These are phyloP conservation scores for Eurytoma californica DNA, from an alignment of 2,888 invertebrate species.

Conservation along the genomic window DNA sequence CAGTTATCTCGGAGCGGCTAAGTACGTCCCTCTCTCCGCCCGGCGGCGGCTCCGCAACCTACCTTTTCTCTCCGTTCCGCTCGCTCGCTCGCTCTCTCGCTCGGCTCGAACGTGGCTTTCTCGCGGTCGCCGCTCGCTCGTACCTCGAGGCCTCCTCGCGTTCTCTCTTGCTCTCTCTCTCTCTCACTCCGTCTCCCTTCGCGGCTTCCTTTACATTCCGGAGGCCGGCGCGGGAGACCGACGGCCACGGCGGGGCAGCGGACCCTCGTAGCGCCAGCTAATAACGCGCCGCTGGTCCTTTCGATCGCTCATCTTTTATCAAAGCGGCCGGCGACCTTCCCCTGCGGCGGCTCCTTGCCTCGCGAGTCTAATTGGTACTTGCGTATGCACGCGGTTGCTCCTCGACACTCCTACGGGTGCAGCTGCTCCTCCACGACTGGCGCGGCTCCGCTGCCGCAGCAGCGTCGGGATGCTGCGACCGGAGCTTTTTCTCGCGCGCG, in stretches of 20 bases:
- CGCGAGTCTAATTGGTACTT: no score
- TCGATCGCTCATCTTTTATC: constrained; percentile 21
- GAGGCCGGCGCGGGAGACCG: background rate
- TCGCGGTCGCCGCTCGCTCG: background rate
- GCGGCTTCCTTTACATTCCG: constrained; percentile 25
- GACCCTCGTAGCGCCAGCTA: background rate
- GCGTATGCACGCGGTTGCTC: no score
- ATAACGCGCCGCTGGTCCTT: constrained; percentile 26
- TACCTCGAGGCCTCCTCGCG: background rate
- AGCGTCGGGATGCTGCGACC: no score
- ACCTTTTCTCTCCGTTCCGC: constrained; percentile 13
- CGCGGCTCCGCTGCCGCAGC: no score
- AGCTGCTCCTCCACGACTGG: no score
- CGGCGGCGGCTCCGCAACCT: constrained; percentile 7
- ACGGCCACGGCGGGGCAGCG: background rate
- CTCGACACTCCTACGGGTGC: no score
- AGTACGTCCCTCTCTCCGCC: constrained; percentile 1
- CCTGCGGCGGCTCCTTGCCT: no score
- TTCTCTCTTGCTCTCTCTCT: background rate
- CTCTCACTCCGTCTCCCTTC: background rate
- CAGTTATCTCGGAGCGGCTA: constrained; percentile 71
- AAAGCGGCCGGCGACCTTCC: background rate
- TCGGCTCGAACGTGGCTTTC: constrained; percentile 2
- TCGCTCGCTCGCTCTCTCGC: constrained; percentile 4
- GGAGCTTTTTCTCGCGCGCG: no score